These are phyloP conservation scores for Peromyscus maniculatus DNA, from an alignment of 2,113 vertebrate species.

Conservation along the genomic window DNA sequence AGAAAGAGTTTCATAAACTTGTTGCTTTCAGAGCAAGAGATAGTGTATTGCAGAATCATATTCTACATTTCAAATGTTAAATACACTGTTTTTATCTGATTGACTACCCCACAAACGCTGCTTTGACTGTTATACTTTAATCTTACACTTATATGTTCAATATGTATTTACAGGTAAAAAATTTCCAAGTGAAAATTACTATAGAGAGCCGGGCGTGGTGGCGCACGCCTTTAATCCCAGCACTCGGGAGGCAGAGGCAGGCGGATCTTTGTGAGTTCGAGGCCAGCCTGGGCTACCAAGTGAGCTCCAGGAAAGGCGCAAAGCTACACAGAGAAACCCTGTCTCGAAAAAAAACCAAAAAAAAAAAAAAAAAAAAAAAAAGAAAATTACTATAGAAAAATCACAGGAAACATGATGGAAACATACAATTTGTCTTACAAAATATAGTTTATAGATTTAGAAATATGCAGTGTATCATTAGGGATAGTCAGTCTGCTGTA, in stretches of 20 bases:
- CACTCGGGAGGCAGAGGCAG: too few species aligned
- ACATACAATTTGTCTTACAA: not conserved
- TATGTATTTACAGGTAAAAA: slow-evolving; percentile 5
- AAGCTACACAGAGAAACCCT: too few species aligned
- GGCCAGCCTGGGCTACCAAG: too few species aligned
- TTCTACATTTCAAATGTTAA: not conserved
- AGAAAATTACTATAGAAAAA: not conserved
- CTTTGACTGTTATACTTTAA: slow-evolving; percentile 34
- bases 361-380: too few species aligned
- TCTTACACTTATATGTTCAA: not conserved
- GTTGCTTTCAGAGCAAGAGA: not conserved
- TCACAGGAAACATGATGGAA: not conserved
- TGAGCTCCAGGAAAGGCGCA: too few species aligned
- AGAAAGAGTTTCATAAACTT: not conserved
- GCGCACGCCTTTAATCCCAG: too few species aligned
- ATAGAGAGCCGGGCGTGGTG: too few species aligned
- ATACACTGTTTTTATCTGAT: not conserved
- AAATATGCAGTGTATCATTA: not conserved
- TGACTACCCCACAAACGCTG: not conserved
- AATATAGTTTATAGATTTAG: not conserved
- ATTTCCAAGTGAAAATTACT: slow-evolving; percentile 22
- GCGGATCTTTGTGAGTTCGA: too few species aligned
- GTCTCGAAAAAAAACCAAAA: too few species aligned
- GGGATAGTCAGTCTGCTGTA: not conserved
- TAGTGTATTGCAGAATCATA: not conserved